Evolutionary conservation across 2,113 vertebrate genomes (phyloP).

Genomic region (Ailurus styani): DNA sequence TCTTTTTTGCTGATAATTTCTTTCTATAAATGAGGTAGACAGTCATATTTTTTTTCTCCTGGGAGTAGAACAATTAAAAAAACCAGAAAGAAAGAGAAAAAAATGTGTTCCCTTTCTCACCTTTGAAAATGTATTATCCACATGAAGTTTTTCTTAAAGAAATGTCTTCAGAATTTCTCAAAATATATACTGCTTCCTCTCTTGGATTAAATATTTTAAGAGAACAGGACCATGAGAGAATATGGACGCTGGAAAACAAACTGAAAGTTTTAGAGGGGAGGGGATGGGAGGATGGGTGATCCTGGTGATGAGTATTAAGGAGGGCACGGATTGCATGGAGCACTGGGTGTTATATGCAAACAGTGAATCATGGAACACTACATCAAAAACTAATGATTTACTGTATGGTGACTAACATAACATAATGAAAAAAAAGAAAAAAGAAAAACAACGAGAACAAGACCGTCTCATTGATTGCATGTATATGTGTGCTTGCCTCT

Average conservation of each 20-base stretch:
- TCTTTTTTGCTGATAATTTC: neutral
- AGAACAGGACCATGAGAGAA: neutral
- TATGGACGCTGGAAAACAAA: too few relatives aligned
- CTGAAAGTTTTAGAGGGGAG: too few relatives aligned
- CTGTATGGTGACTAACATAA: too few relatives aligned
- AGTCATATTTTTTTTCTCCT: neutral
- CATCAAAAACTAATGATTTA: too few relatives aligned
- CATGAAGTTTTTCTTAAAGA: neutral
- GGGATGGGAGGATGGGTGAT: too few relatives aligned
- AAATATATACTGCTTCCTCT: neutral
- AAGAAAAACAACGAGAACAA: neutral
- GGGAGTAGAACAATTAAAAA: neutral
- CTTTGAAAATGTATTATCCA: neutral
- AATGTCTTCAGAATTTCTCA: neutral
- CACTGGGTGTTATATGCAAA: too few relatives aligned
- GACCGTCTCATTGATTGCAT: neutral
- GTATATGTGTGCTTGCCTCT: neutral
- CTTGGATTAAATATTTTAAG: constrained; percentile 16
- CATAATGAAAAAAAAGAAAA: too few relatives aligned
- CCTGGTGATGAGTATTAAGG: too few relatives aligned
- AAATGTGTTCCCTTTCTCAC: neutral
- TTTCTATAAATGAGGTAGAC: neutral
- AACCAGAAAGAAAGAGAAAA: neutral
- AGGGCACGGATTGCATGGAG: too few relatives aligned
- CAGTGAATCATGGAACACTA: too few relatives aligned